A percentile compares a stretch with the other conserved stretches of the same genome.
phyloP scores from a whole-genome alignment of 1,140 invertebrate species.

The Teleogryllus occipitalis region DNA sequence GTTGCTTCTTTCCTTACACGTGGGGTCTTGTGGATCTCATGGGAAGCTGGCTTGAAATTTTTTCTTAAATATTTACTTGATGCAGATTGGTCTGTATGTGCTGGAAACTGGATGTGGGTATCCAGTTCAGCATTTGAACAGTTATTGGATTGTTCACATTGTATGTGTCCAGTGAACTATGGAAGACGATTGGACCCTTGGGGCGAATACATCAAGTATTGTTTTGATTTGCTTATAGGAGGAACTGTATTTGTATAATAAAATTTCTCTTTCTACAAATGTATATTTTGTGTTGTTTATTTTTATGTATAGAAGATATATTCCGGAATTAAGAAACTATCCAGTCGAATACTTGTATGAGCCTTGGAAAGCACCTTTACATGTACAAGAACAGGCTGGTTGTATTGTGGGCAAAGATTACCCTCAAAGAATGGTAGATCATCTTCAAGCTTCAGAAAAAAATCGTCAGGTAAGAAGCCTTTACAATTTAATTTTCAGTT shows the following conservation, averaged over 20 bases:
- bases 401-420: slow-evolving; percentile 65
- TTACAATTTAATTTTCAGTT: not conserved
- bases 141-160: slow-evolving; percentile 51
- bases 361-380: slow-evolving; percentile 64
- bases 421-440: slow-evolving; percentile 62
- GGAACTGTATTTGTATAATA: slow-evolving; percentile 24
- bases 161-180: slow-evolving; percentile 57
- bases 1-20: slow-evolving; percentile 80
- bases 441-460: slow-evolving; percentile 54
- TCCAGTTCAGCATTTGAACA: slow-evolving; percentile 78
- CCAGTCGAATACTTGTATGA: slow-evolving; percentile 64
- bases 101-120: slow-evolving; percentile 90
- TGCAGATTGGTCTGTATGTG: slow-evolving; percentile 87
- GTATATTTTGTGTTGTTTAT: not conserved
- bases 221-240: no score
- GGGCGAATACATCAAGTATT: slow-evolving; percentile 56
- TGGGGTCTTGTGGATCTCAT: slow-evolving; percentile 86
- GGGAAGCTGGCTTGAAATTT: slow-evolving; percentile 92
- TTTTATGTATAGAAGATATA: slow-evolving; percentile 47
- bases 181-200: slow-evolving; percentile 60
- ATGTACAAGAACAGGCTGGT: slow-evolving; percentile 54
- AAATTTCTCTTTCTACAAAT: not conserved
- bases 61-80: slow-evolving; percentile 83
- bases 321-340: slow-evolving; percentile 58
- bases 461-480: slow-evolving; percentile 35